A percentile compares a stretch with the other conserved stretches of the same genome.
phyloP scores from a whole-genome alignment of 2,797 vertebrate genomes.

The Miichthys miiuy region DNA sequence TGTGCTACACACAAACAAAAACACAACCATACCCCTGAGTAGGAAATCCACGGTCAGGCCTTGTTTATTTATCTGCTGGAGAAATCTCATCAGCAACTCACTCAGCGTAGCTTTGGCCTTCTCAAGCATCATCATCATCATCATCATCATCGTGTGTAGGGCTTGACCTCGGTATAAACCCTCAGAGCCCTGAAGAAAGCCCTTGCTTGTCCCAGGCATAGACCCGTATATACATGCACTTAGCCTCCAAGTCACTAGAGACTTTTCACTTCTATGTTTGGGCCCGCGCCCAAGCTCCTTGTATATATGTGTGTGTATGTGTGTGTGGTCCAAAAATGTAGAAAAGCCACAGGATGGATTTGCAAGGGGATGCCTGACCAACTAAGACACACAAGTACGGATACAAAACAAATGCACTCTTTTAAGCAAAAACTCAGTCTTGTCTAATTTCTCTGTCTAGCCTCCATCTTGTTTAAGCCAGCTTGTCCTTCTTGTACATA shows the following conservation, averaged over 20 bases:
- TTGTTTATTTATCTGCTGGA: constrained; percentile 78
- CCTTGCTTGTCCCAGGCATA: constrained; percentile 64
- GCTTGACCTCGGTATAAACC: constrained; percentile 80
- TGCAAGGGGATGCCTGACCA: constrained; percentile 46
- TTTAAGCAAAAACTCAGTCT: constrained; percentile 7
- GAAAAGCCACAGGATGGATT: constrained; percentile 68
- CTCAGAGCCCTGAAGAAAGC: constrained; percentile 73
- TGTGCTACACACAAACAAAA: constrained; percentile 38
- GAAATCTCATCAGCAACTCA: constrained; percentile 74
- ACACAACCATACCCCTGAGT: constrained; percentile 43
- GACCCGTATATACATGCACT: constrained; percentile 72
- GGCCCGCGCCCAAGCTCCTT: constrained; percentile 51
- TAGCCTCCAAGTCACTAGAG: constrained; percentile 76
- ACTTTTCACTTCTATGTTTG: constrained; percentile 78
- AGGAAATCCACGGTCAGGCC: constrained; percentile 68
- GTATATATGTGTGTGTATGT: constrained; percentile 28
- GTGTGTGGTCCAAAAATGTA: constrained; percentile 56
- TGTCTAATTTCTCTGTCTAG: background rate
- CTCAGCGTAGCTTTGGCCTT: constrained; percentile 52
- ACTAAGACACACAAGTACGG: constrained; percentile 44
- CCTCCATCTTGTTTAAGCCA: constrained; percentile 33
- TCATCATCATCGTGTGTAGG: constrained; percentile 58
- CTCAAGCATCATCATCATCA: constrained; percentile 52
- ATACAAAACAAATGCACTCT: constrained; percentile 17
- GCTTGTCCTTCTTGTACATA: constrained; percentile 34